These are phyloP conservation scores for Myrmecophaga tridactyla DNA, from an alignment of 2,113 vertebrate genomes.

Conservation along the genomic window DNA sequence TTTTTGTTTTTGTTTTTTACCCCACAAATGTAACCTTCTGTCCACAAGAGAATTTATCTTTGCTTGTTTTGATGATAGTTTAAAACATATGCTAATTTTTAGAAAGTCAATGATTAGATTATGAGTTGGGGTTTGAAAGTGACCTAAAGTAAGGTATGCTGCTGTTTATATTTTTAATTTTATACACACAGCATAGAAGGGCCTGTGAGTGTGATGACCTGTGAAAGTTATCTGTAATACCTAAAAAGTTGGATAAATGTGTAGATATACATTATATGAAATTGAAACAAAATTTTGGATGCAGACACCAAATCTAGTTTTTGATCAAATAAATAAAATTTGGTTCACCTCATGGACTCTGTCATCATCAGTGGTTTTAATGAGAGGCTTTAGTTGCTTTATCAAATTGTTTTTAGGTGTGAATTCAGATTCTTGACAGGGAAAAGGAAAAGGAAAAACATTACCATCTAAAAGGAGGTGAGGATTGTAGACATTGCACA, in stretches of 20 bases:
- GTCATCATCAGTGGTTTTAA: background rate
- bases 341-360: background rate
- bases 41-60: background rate
- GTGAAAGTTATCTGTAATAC: background rate
- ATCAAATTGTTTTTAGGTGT: background rate
- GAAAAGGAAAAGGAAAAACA: background rate
- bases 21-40: background rate
- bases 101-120: background rate
- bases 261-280: background rate
- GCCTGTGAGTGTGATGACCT: background rate
- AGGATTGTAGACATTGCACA: background rate
- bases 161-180: background rate
- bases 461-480: background rate
- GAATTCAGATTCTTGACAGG: background rate
- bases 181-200: background rate
- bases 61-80: background rate
- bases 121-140: background rate
- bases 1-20: background rate
- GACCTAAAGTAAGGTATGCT: background rate
- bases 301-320: background rate
- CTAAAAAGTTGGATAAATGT: background rate
- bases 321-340: background rate
- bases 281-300: background rate
- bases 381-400: background rate
- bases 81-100: background rate